Base-by-base conservation (phyloP, 2,888 invertebrate species). In the Ellobium chinense region DNA sequence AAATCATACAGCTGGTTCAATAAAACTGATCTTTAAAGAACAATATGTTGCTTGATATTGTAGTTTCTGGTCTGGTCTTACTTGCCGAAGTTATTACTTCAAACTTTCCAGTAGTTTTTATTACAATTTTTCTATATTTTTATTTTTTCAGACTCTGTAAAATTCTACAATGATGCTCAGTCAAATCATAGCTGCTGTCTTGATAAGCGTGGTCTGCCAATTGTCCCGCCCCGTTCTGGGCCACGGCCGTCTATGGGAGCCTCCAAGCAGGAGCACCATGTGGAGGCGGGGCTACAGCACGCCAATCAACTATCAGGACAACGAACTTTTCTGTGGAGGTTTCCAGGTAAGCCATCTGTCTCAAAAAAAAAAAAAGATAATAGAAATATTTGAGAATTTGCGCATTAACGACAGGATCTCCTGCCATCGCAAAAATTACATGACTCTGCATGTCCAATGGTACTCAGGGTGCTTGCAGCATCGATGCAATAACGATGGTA, bases 271-370 rank as follows among this genome's bases (percentile, higher is more conserved):
- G 18, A 80, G 80, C 31, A 78, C 80, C 31, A 81, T 83, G 83
- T 83, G 83, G 83, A 77, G 81, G 14, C 34, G 74, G 18, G 83
- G 81, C 27, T 83, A 66, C 72, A 46, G 65, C 75, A 75, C 78
- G 5, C 80, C 80, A 0, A 27, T n/a, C 2, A 83, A 83, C 72
- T 83, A 81, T 39, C 18, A 80, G 18, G 83, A 83, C 72, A 80
- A 83, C 54, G 70, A 83, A 27, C 76, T 79, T 31, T 83, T 78
- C 68, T 83, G 83, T 63, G 83, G 83, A 21, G 83, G 83, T 0
- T 68, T 82, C 21, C 31, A 31, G 46, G 82, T 82, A 66, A 7
- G 81, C 7, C 7, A 46, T n/a, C n/a, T n/a, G n/a, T n/a, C n/a
- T n/a, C n/a, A n/a, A n/a, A n/a, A 14, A 31, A 31, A 21, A 31